Evolutionary conservation across 2,113 vertebrate genomes (phyloP).

Genomic region (Solenodon paradoxus): DNA sequence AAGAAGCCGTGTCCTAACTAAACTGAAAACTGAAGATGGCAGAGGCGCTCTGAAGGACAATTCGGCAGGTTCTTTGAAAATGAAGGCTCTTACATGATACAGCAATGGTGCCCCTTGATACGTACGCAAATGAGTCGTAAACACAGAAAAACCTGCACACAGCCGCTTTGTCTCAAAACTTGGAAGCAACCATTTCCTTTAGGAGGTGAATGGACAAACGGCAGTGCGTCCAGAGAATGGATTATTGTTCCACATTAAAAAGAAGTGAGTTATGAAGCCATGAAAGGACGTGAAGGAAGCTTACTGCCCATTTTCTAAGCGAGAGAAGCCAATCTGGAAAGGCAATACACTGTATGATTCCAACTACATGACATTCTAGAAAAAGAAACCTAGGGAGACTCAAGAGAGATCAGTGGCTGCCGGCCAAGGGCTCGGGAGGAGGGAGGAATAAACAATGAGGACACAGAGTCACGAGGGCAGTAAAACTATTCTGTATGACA

Average conservation of each 20-base stretch:
- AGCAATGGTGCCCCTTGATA: background rate
- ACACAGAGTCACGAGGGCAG: background rate
- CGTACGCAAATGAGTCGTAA: background rate
- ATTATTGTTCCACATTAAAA: background rate
- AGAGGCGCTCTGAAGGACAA: background rate
- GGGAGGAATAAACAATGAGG: background rate
- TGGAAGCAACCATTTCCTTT: background rate
- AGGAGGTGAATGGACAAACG: background rate
- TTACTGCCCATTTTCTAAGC: background rate
- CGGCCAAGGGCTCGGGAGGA: background rate
- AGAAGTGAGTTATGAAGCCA: background rate
- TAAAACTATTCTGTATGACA: background rate
- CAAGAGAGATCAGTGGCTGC: background rate
- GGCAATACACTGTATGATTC: background rate
- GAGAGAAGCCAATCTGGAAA: background rate
- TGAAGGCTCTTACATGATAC: background rate
- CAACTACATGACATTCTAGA: background rate
- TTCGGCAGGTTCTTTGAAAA: background rate
- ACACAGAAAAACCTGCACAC: background rate
- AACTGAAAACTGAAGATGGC: slow-evolving; percentile 13
- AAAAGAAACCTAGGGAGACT: background rate
- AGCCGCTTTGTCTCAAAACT: background rate
- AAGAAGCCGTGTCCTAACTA: background rate
- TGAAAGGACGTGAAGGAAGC: background rate
- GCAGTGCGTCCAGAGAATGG: background rate